These are phyloP conservation scores for Martes flavigula DNA, from an alignment of 2,797 vertebrate species.

Conservation along the genomic window DNA sequence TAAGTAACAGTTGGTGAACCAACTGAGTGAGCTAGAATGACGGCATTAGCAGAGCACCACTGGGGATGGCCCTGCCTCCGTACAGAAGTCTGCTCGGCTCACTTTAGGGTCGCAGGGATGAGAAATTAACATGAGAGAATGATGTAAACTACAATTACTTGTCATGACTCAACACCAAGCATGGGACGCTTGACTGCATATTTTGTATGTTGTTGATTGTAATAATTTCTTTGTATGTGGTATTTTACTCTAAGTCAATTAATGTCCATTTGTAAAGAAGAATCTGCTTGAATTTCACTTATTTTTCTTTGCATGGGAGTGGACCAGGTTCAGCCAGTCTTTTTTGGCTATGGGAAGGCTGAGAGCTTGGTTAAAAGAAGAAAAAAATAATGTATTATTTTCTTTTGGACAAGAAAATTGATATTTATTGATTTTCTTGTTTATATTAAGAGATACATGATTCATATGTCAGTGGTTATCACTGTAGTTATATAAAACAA, in stretches of 20 bases:
- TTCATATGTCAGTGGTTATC: background rate
- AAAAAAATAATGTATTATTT: background rate
- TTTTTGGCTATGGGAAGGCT: background rate
- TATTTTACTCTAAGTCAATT: background rate
- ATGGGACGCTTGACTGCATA: background rate
- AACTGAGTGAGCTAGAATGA: background rate
- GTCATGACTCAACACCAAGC: background rate
- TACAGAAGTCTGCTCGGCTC: background rate
- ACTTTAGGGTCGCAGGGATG: background rate
- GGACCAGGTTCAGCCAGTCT: background rate
- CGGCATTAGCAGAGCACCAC: background rate
- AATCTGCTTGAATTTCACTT: constrained; percentile 20
- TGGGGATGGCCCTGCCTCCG: background rate
- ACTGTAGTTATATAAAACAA: constrained; percentile 1
- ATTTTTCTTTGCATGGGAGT: background rate
- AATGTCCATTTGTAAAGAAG: background rate
- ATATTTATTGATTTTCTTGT: constrained; percentile 23
- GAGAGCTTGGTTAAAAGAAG: background rate
- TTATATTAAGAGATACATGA: background rate
- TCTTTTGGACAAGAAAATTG: constrained; percentile 1
- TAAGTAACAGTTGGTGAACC: background rate
- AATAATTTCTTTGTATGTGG: background rate
- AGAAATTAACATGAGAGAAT: background rate
- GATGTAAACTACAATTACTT: background rate
- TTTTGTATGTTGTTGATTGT: constrained; percentile 7